These are phyloP conservation scores for Drosophila santomea DNA, from an alignment of 1,140 invertebrate species.

Conservation along the genomic window DNA sequence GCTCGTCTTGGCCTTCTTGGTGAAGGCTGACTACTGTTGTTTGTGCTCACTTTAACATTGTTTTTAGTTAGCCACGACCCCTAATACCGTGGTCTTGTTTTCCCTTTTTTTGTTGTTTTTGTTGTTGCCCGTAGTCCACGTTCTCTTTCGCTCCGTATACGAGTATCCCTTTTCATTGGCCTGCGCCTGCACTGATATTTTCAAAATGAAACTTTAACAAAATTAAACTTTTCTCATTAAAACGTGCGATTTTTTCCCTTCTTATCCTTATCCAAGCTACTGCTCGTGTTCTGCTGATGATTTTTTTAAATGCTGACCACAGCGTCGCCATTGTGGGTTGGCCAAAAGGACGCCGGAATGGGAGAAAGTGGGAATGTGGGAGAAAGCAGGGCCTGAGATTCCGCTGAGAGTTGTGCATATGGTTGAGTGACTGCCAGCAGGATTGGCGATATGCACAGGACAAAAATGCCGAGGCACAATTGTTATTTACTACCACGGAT, in stretches of 20 bases:
- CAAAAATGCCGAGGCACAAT: neutral
- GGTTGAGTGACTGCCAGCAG: slow-evolving; percentile 50
- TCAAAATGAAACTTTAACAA: slow-evolving; percentile 84
- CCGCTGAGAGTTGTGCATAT: slow-evolving; percentile 68
- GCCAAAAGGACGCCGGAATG: neutral
- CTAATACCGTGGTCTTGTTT: slow-evolving; percentile 32
- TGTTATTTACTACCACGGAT: neutral
- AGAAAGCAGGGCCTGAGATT: slow-evolving; percentile 52
- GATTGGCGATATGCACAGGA: slow-evolving; percentile 7
- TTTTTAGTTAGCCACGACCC: slow-evolving; percentile 60
- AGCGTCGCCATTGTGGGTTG: slow-evolving; percentile 65
- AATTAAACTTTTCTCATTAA: slow-evolving; percentile 85
- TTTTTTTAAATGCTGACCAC: slow-evolving; percentile 74
- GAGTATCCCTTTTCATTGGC: slow-evolving; percentile 1
- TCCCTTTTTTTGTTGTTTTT: slow-evolving; percentile 12
- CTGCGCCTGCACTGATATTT: slow-evolving; percentile 73
- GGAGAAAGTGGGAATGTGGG: slow-evolving; percentile 3
- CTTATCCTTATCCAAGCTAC: slow-evolving; percentile 25
- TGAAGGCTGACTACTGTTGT: slow-evolving; percentile 37
- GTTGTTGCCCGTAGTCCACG: neutral
- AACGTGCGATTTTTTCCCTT: slow-evolving; percentile 79
- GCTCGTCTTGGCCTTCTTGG: slow-evolving; percentile 18
- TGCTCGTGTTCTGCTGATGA: slow-evolving; percentile 23
- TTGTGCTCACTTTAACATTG: slow-evolving; percentile 70
- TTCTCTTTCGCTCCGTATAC: neutral